Percentiles rank a stretch among this genome's conserved stretches.
These are phyloP conservation scores for Medauroidea extradentata DNA, from an alignment of 1,140 invertebrate species.

Conservation along the genomic window DNA sequence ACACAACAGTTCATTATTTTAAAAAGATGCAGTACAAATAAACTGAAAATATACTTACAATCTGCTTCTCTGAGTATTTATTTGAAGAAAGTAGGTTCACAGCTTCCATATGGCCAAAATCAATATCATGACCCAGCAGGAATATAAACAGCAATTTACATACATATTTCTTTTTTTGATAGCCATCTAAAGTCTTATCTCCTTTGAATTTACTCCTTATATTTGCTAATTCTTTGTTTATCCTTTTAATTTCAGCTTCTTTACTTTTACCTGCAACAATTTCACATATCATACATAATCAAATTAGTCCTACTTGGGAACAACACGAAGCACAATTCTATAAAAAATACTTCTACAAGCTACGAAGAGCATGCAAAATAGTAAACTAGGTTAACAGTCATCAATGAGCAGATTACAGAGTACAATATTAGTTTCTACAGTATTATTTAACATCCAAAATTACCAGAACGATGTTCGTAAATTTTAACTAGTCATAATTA, in stretches of 20 bases:
- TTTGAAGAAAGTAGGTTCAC: conserved; percentile 99
- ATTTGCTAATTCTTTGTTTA: conserved; percentile 99
- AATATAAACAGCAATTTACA: conserved; percentile 99
- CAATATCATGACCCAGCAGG: conserved; percentile 97
- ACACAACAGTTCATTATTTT: too few species aligned
- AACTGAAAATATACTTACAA: conserved; percentile 76
- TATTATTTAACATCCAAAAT: too few species aligned
- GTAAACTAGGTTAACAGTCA: too few species aligned
- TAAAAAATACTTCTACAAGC: too few species aligned
- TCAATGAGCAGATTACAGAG: too few species aligned
- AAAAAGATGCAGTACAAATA: too few species aligned
- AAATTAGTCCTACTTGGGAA: background rate
- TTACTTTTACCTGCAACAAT: conserved; percentile 87
- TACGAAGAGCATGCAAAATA: too few species aligned
- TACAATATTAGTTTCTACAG: too few species aligned
- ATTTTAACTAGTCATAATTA: too few species aligned
- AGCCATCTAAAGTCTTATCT: conserved; percentile 99
- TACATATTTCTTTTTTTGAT: conserved; percentile 99
- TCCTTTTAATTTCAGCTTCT: conserved; percentile 99
- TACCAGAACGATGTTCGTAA: too few species aligned
- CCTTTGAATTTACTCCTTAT: conserved; percentile 99
- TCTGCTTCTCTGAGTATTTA: conserved; percentile 99
- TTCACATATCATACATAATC: background rate
- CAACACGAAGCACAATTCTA: too few species aligned
- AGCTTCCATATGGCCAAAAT: conserved; percentile 99